These are phyloP conservation scores for Cryptotis parvus DNA, from an alignment of 2,113 vertebrate species.

Conservation along the genomic window DNA sequence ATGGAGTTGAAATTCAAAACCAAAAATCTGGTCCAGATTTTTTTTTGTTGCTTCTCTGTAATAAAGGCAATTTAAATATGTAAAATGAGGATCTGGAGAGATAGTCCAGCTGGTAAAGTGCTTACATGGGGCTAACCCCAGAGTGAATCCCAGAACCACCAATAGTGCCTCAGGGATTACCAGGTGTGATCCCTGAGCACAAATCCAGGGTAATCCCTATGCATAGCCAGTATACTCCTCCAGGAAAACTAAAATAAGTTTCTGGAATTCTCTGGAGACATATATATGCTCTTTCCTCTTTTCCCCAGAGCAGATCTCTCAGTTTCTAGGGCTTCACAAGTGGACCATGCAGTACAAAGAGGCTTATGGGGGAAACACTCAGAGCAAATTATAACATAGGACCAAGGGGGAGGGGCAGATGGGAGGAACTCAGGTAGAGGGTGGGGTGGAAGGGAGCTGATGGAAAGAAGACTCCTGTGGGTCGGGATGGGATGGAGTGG, in stretches of 20 bases:
- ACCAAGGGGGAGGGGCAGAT: background rate
- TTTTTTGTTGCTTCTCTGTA: background rate
- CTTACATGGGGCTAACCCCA: no score
- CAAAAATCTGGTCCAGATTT: background rate
- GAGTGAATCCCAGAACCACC: no score
- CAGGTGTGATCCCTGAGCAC: no score
- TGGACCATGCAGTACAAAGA: background rate
- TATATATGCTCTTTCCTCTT: background rate
- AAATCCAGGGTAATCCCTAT: no score
- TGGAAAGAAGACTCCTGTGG: background rate
- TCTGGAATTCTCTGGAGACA: background rate
- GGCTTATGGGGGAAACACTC: background rate
- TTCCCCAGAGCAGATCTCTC: background rate
- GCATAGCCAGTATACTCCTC: no score
- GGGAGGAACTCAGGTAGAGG: background rate
- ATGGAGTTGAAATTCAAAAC: background rate
- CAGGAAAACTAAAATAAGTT: conserved; percentile 12
- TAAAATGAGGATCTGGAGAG: background rate
- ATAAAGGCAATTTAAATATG: background rate
- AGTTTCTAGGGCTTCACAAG: background rate
- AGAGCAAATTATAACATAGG: background rate
- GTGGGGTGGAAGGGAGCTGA: background rate
- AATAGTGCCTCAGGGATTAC: no score
- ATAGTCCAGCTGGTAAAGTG: no score
- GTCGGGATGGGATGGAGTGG: no score